Percentiles rank a stretch among this genome's conserved stretches.
Evolutionary conservation across 1,140 invertebrate genomes (phyloP).

Genomic region (Drosophila guanche): DNA sequence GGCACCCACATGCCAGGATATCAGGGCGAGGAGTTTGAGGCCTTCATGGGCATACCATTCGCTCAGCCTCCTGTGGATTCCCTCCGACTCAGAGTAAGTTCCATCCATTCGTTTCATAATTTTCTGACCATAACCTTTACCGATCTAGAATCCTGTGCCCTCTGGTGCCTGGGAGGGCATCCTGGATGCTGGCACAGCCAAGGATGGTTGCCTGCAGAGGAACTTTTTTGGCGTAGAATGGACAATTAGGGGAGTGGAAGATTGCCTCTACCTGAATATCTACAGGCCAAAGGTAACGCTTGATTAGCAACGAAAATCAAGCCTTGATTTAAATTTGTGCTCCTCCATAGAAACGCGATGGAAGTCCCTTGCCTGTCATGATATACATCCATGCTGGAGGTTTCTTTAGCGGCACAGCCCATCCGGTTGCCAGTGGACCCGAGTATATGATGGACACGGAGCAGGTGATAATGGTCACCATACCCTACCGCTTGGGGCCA

Average conservation of each 20-base stretch:
- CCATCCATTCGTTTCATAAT: too few species aligned
- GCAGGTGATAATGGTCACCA: conserved; percentile 85
- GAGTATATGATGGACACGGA: conserved; percentile 84
- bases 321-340: conserved; percentile 23
- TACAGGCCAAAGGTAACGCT: conserved; percentile 84
- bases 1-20: conserved; percentile 56
- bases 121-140: too few species aligned
- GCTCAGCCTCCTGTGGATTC: conserved; percentile 67
- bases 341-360: background rate
- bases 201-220: conserved; percentile 61
- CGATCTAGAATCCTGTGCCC: conserved; percentile 59
- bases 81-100: conserved; percentile 57
- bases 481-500: too few species aligned
- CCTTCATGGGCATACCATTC: conserved; percentile 74
- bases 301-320: background rate
- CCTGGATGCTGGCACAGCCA: conserved; percentile 44
- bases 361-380: conserved; percentile 84
- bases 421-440: conserved; percentile 69
- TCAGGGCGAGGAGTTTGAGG: conserved; percentile 46
- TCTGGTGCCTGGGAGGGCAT: conserved; percentile 44
- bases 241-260: conserved; percentile 83
- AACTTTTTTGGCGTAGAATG: conserved; percentile 30
- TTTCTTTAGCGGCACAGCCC: conserved; percentile 83
- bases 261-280: conserved; percentile 87
- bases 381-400: conserved; percentile 87